Evolutionary conservation across 1,140 invertebrate genomes (phyloP).

Genomic region (Eurosta solidaginis): DNA sequence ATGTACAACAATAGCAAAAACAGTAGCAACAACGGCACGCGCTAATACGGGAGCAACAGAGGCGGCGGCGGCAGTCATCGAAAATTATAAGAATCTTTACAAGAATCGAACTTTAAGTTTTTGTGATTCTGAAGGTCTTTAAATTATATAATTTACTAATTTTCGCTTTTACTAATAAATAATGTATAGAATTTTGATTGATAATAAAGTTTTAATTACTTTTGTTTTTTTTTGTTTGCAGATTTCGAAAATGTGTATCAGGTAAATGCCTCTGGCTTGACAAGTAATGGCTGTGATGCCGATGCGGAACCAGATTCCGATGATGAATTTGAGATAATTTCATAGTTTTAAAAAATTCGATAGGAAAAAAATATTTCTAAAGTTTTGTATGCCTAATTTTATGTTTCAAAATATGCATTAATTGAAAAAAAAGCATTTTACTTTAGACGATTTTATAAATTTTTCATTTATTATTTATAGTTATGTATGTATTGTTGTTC

Average conservation of each 20-base stretch:
- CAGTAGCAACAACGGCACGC: neutral
- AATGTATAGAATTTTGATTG: neutral
- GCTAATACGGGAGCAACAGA: neutral
- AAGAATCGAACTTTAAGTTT: conserved; percentile 31
- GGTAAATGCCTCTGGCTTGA: conserved; percentile 34
- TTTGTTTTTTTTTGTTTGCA: conserved; percentile 46
- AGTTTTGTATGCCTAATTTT: too few species aligned
- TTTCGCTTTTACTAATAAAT: neutral
- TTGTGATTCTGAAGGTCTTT: conserved; percentile 38
- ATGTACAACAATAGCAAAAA: conserved; percentile 9
- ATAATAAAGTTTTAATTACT: neutral
- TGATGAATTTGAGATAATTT: conserved; percentile 64
- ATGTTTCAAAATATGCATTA: neutral
- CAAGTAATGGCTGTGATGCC: conserved; percentile 38
- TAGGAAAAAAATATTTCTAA: too few species aligned
- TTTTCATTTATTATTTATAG: conserved; percentile 17
- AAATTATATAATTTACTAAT: conserved; percentile 1
- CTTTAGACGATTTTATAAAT: neutral
- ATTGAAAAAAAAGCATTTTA: conserved; percentile 2
- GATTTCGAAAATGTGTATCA: conserved; percentile 63
- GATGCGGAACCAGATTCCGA: conserved; percentile 65
- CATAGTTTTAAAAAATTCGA: conserved; percentile 28
- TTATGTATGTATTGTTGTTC: too few species aligned
- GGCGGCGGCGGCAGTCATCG: neutral
- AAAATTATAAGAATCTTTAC: conserved; percentile 25